Conservation (phyloP, 2,888 invertebrate genomes). For the Lithophane ornitopus region DNA sequence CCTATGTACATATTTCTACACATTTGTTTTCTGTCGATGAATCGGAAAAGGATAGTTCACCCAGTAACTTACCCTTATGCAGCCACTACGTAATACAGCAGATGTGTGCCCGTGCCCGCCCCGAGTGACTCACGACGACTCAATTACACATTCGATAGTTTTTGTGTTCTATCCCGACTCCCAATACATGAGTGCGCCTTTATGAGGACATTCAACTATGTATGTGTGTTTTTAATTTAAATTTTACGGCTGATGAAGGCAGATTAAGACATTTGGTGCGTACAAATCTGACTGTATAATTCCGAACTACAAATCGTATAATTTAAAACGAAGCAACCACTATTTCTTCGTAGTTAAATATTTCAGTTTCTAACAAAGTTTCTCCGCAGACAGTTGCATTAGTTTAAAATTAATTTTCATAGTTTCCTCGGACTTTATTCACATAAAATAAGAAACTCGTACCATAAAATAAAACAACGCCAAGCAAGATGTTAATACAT, state of each 20-base stretch:
- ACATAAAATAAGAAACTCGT: slow-evolving; percentile 54
- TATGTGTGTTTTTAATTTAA: slow-evolving; percentile 56
- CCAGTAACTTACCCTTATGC: slow-evolving; percentile 73
- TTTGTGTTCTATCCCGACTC: slow-evolving; percentile 76
- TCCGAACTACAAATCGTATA: slow-evolving; percentile 5
- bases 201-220: slow-evolving; percentile 74
- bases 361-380: slow-evolving; percentile 39
- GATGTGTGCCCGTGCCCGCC: slow-evolving; percentile 81
- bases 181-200: slow-evolving; percentile 61
- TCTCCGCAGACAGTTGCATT: slow-evolving; percentile 20
- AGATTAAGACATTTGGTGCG: slow-evolving; percentile 57
- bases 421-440: slow-evolving; percentile 39
- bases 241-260: slow-evolving; percentile 59
- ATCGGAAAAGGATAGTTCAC: slow-evolving; percentile 13
- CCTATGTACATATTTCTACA: too few species aligned
- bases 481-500: slow-evolving; percentile 60
- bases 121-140: slow-evolving; percentile 88
- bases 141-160: slow-evolving; percentile 90
- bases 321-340: slow-evolving; percentile 23
- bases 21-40: background rate
- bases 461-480: slow-evolving; percentile 52
- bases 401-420: slow-evolving; percentile 54
- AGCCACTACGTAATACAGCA: slow-evolving; percentile 77
- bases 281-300: slow-evolving; percentile 38
- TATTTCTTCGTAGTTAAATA: slow-evolving; percentile 2